Evolutionary conservation across 2,888 invertebrate genomes (phyloP).

Genomic region (Eutolmus rufibarbis): DNA sequence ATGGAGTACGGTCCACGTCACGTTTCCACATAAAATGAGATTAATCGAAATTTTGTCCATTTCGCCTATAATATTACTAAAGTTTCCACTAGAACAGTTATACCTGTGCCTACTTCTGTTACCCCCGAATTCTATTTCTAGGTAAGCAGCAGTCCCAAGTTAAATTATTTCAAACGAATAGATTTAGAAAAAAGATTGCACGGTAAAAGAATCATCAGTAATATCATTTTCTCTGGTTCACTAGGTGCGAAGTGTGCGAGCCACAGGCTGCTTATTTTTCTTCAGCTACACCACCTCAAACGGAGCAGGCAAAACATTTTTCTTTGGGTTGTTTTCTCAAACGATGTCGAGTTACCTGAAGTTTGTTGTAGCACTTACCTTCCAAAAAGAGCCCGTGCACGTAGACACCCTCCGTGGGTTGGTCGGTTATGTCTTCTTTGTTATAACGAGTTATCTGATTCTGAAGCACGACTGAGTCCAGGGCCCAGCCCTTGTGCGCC

Average conservation of each 20-base stretch:
- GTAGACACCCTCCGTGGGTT: slow-evolving; percentile 90
- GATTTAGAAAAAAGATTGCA: neutral
- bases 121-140: neutral
- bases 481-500: slow-evolving; percentile 95
- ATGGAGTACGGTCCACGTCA: neutral
- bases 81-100: neutral
- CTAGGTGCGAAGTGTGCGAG: neutral
- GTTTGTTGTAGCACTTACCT: slow-evolving; percentile 65
- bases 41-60: slow-evolving; percentile 3
- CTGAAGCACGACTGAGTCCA: slow-evolving; percentile 94
- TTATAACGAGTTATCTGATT: slow-evolving; percentile 88
- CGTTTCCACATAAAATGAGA: neutral
- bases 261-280: neutral
- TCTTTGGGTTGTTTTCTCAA: neutral
- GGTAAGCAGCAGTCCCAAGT: neutral
- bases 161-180: slow-evolving; percentile 22
- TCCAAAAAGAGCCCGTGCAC: slow-evolving; percentile 91
- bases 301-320: neutral
- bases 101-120: neutral
- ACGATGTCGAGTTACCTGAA: neutral
- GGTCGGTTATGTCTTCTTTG: slow-evolving; percentile 88
- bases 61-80: neutral
- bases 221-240: slow-evolving; percentile 5
- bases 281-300: neutral
- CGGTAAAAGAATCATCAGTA: neutral